These are phyloP conservation scores for Nibea albiflora DNA, from an alignment of 2,113 vertebrate species.

Conservation along the genomic window DNA sequence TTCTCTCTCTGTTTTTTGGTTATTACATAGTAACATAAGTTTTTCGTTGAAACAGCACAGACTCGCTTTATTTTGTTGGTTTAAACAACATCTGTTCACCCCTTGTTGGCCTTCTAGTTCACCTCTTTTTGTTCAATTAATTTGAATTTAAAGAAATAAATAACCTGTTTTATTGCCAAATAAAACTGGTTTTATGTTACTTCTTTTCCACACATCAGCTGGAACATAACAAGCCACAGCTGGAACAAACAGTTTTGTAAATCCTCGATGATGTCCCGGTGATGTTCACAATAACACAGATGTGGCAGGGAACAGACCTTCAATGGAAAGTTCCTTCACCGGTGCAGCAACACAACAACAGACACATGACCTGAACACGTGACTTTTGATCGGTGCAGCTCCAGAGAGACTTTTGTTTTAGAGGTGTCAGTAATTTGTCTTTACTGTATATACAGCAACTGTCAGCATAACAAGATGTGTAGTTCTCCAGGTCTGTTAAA, in stretches of 20 bases:
- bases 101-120: too few relatives aligned
- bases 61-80: too few relatives aligned
- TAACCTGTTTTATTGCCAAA: too few relatives aligned
- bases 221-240: background rate
- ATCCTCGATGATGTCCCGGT: background rate
- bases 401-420: constrained; percentile 27
- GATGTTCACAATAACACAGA: constrained; percentile 38
- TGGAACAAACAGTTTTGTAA: constrained; percentile 5
- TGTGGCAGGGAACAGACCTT: constrained; percentile 21
- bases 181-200: too few relatives aligned
- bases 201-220: too few relatives aligned
- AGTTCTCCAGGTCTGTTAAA: constrained; percentile 7
- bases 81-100: too few relatives aligned
- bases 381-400: background rate
- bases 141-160: too few relatives aligned
- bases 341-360: constrained; percentile 21
- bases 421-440: background rate
- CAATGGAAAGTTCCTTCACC: constrained; percentile 36
- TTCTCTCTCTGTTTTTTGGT: too few relatives aligned
- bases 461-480: constrained; percentile 11
- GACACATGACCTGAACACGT: constrained; percentile 1
- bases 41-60: too few relatives aligned
- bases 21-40: too few relatives aligned
- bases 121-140: too few relatives aligned
- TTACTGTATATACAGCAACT: constrained; percentile 14